A percentile compares a stretch with the other conserved stretches of the same genome.
These are phyloP conservation scores for Trypoxylus dichotomus DNA, from an alignment of 1,140 invertebrate genomes.

Conservation along the genomic window DNA sequence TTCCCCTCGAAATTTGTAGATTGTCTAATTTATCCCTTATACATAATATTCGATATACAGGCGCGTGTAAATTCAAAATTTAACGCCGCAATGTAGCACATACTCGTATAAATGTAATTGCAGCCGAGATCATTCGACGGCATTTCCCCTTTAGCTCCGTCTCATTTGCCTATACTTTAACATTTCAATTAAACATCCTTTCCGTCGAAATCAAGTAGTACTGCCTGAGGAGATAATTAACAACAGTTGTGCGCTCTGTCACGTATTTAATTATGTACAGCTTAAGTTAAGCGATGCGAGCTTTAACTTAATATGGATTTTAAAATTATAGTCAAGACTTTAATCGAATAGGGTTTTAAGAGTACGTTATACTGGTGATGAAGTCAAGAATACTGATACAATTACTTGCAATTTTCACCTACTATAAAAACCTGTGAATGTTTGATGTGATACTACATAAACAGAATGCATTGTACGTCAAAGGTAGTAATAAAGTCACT, in stretches of 20 bases:
- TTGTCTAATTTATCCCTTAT: background rate
- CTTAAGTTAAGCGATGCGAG: background rate
- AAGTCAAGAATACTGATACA: background rate
- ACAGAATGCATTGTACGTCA: too few species aligned
- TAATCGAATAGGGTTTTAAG: background rate
- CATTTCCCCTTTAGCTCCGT: background rate
- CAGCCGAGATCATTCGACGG: background rate
- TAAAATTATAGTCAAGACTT: background rate
- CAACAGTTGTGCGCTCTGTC: background rate
- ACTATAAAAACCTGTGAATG: too few species aligned
- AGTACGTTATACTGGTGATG: background rate
- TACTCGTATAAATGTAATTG: background rate
- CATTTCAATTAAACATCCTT: constrained; percentile 7
- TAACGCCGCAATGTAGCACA: background rate
- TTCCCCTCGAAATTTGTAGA: background rate
- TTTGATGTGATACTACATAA: too few species aligned
- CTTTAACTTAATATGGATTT: background rate
- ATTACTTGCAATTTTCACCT: too few species aligned
- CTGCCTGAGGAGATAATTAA: background rate
- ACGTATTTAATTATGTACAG: background rate
- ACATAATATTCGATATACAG: background rate
- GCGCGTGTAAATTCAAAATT: background rate
- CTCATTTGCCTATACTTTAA: constrained; percentile 7
- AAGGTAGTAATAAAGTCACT: too few species aligned
- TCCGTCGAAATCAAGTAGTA: background rate